phyloP scores from a whole-genome alignment of 2,888 invertebrate genomes.

The Lamellibrachia satsuma region DNA sequence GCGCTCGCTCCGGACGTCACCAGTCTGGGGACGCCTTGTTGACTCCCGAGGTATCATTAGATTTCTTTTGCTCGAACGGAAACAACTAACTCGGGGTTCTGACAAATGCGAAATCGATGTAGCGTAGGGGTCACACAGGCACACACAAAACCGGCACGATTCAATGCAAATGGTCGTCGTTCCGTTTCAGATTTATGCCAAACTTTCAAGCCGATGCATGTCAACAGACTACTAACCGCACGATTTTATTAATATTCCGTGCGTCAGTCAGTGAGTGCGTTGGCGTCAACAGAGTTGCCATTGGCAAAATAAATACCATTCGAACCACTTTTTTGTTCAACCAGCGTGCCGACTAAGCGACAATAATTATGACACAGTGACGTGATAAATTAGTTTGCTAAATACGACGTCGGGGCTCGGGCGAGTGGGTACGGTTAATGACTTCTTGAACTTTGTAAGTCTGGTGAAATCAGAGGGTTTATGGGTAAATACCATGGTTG shows the following conservation, averaged over 20 bases:
- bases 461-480: background rate
- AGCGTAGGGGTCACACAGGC: background rate
- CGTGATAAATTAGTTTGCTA: slow-evolving; percentile 13
- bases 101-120: slow-evolving; percentile 10
- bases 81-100: background rate
- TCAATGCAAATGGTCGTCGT: slow-evolving; percentile 17
- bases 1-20: background rate
- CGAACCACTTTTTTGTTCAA: background rate
- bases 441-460: background rate
- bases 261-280: background rate
- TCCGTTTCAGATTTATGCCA: background rate
- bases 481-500: background rate
- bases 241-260: slow-evolving; percentile 17
- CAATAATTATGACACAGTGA: background rate
- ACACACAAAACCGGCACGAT: background rate
- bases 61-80: background rate
- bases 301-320: slow-evolving; percentile 13
- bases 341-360: background rate
- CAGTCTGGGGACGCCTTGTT: background rate
- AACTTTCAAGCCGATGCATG: background rate
- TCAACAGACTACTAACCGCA: slow-evolving; percentile 2
- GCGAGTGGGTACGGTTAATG: background rate
- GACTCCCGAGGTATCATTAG: background rate
- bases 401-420: background rate
- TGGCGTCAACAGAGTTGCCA: slow-evolving; percentile 6